Evolutionary conservation across 2,113 vertebrate species (phyloP), one percentile per base, ranked within the genome.

Genomic region (Stigmatopora nigra): DNA sequence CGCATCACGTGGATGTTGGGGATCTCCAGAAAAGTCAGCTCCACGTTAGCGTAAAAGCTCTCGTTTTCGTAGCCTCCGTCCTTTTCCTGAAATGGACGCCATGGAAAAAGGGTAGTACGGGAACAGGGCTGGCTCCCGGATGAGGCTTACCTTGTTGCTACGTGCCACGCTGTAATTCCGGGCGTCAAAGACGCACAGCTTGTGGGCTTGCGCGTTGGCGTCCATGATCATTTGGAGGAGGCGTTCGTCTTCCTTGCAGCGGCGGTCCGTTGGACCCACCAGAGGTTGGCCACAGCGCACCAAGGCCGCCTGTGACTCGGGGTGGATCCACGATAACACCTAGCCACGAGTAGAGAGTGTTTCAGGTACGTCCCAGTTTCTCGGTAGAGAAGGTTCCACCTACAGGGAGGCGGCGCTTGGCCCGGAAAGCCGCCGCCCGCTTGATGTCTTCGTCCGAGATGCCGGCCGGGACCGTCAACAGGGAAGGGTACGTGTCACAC

Each of bases 1-100:
- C 97, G 88, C 92, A 99, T 99, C 13, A 99, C 97, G 0, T 99
- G 95, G n/a, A 99, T 98, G 69, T 98, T 99, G 19, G 95, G 95
- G 25, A 98, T 99, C 59, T 99, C 95, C 82, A 99, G 78, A 68
- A 99, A 99, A 58, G 92, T 88, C 10, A 98, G 87, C 64, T 98
- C 97, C 3, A 92, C 93, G 0, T 94, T 97, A 16, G 92, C 88
- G 73, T 99, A 99, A 82, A 94, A 92, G 63, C 87, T 93, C 85
- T 97, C 94, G 46, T 88, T 94, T 82, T 99, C 97, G 35, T 91
- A 98, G 0, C 97, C 96, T 38, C 95, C 97, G 20, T 96, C 95
- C 82, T 98, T 99, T 1, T 93, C 89, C 97, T 99, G 76, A 7
- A 44, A 55, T n/a, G 3, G 3, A n/a, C 5, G 14, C 13, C 17